A percentile compares a stretch with the other conserved stretches of the same genome.
These are phyloP conservation scores for Genyomyrus donnyi DNA, from an alignment of 2,113 vertebrate species.

Conservation along the genomic window DNA sequence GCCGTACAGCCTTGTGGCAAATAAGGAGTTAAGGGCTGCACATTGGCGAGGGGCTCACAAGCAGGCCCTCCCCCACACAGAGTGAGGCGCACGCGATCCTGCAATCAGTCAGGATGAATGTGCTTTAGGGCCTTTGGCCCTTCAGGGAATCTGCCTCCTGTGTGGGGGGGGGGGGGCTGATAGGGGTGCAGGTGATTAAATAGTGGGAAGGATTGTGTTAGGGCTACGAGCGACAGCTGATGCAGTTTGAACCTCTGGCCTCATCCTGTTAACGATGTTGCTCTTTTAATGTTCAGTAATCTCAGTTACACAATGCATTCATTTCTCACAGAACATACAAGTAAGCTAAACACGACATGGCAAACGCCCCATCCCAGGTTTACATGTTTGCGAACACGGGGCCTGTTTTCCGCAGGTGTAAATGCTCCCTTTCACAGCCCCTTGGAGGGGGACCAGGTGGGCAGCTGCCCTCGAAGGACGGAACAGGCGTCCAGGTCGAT, in stretches of 20 bases:
- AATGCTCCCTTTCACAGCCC: background rate
- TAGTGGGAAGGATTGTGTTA: background rate
- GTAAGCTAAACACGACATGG: background rate
- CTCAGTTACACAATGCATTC: background rate
- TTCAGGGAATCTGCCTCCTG: background rate
- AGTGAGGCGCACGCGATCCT: background rate
- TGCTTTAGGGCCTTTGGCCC: background rate
- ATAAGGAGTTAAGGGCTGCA: slow-evolving; percentile 1
- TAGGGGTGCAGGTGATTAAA: background rate
- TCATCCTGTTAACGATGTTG: background rate
- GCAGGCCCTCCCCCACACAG: background rate
- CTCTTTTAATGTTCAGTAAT: background rate
- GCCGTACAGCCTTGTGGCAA: background rate
- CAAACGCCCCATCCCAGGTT: background rate
- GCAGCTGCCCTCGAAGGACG: background rate
- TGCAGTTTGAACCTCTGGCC: background rate
- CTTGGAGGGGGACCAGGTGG: background rate
- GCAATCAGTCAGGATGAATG: background rate
- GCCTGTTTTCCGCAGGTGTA: background rate
- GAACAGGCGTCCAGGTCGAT: background rate
- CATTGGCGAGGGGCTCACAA: background rate
- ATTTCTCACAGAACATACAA: background rate
- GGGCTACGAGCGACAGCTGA: background rate
- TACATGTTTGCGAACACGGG: background rate
- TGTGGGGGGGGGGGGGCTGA: no score